Base-by-base conservation (phyloP, 1,140 invertebrate species). In the Diorhabda sublineata region DNA sequence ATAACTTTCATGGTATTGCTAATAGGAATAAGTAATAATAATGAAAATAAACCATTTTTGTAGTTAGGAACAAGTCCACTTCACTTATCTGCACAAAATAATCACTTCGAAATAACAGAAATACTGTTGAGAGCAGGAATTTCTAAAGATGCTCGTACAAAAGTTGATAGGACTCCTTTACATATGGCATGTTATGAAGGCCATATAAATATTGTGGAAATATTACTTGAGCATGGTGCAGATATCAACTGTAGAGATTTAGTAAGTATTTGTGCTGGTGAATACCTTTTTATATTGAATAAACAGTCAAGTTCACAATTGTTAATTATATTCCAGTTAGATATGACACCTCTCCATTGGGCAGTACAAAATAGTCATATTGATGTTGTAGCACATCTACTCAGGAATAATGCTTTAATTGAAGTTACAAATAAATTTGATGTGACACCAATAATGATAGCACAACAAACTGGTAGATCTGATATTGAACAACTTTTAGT, bases 261-360 rank as follows among this genome's bases (percentile, higher is more conserved):
- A 92, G 92, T 94, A 84, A 78, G 74, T 76, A 57, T 61, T 44
- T 61, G 8, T 5, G n/a, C 4, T 61, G 8, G 8, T 26, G 4
- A 26, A 26, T 4, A 52, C 6, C 3, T 2, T 52, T 6, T 52
- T 52, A 52, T 52, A 52, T 52, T 8, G 47, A 52, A 52, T 52
- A 52, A 52, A 2, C 6, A 52, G 4, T 8, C 47, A 52, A 1
- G 47, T 52, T 52, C n/a, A 52, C 2, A 52, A 8, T 8, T 52
- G 2, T 52, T 2, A 52, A 52, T 67, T 5, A 52, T 69, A 26
- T 78, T 76, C 69, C 72, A 93, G 93, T 82, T 97, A 44, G 89
- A 89, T 78, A 97, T 97, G 95, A 97, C 95, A 42, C 94, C 95
- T 44, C 83, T 98, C 42, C 95, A 98, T 84, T 98, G 95, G 96